Percentiles rank a stretch among this genome's conserved stretches.
These are phyloP conservation scores for Psilopsiagon aurifrons DNA, from an alignment of 2,113 vertebrate genomes.

Conservation along the genomic window DNA sequence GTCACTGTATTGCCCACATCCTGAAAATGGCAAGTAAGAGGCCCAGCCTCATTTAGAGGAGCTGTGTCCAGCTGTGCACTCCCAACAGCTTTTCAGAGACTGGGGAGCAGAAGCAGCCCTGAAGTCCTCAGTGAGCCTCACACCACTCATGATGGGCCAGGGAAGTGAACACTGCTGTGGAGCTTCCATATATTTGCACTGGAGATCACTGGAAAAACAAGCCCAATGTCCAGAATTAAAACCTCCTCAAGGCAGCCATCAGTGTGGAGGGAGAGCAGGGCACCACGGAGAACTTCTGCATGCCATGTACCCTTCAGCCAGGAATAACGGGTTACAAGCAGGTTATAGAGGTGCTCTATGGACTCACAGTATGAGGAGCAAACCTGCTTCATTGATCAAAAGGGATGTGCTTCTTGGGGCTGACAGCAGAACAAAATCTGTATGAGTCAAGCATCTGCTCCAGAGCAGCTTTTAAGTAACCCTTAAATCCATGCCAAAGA, in stretches of 20 bases:
- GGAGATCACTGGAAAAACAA: background rate
- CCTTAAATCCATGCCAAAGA: background rate
- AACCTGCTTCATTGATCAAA: fast-evolving
- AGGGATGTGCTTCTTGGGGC: background rate
- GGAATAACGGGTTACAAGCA: background rate
- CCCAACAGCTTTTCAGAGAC: background rate
- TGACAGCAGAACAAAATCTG: background rate
- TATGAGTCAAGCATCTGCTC: background rate
- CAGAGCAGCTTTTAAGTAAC: background rate
- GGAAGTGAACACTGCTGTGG: background rate
- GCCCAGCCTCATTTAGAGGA: background rate
- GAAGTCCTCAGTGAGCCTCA: background rate
- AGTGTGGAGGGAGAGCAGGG: background rate
- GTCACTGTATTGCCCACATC: background rate
- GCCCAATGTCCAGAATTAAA: background rate
- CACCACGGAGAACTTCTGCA: background rate
- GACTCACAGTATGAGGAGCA: background rate
- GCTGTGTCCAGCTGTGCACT: background rate
- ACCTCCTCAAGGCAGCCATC: background rate
- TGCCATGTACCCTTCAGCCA: fast-evolving
- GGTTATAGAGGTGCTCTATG: background rate
- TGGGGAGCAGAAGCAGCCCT: background rate
- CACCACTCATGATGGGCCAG: background rate
- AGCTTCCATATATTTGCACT: background rate
- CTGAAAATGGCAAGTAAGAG: background rate